Evolutionary conservation across 2,888 invertebrate species (phyloP), one percentile per base, ranked within the genome.

Genomic region (Synergus laeviventris): DNA sequence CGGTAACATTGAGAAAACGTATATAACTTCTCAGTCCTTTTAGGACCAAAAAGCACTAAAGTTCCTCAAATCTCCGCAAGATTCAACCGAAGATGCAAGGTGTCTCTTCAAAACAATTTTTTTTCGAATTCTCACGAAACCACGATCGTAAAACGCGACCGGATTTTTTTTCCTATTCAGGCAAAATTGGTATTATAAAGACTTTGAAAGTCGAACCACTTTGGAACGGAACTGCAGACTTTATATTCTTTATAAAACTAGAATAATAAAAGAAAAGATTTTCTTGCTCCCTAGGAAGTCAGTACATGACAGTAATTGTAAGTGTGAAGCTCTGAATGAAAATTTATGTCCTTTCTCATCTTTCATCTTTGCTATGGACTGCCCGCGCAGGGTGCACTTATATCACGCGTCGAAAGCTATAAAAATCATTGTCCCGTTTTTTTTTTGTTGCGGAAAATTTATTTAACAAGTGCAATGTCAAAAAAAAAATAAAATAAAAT

Each of bases 61-160:
- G 21, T 56, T 70, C 31, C 70, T 45, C 31, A 49, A 70, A 49
- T 70, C 49, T 70, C 49, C 16, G 45, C 45, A 42, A 21, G 45
- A 16, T 49, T 45, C 0, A 12, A 18, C 49, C 16, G 31, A 12
- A 70, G 42, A 24, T 70, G 24, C 66, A 24, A 45, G n/a, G 24
- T 56, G 49, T 70, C 49, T 31, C 66, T 66, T 66, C 45, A 31
- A 49, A 45, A 70, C 70, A 49, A 42, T 70, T 70, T 70, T 70
- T 31, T 66, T 45, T 70, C 16, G 11, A 70, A 24, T 70, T 70
- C 70, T 36, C 49, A 70, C n/a, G 31, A 70, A 70, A 70, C 70
- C 49, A 70, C 24, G 70, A 24, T 70, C 70, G 70, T 70, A 70
- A 70, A 70, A 70, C 70, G 70, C 70, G 70, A 31, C 45, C 49